phyloP scores from a whole-genome alignment of 2,888 invertebrate species.

The Dryocosmus kuriphilus region DNA sequence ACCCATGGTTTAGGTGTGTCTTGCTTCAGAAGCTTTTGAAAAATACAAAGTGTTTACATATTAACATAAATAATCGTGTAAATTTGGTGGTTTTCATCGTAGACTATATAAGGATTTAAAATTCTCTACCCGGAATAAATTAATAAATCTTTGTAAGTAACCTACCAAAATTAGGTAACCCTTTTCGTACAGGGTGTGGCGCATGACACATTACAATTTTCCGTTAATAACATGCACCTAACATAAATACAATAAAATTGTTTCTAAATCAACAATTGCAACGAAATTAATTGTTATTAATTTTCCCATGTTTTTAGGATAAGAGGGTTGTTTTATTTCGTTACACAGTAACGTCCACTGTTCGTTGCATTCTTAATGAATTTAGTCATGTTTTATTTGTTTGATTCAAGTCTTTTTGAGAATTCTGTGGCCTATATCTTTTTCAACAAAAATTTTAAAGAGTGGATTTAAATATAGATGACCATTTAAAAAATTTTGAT shows the following conservation, averaged over 20 bases:
- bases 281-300: background rate
- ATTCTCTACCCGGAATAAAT: background rate
- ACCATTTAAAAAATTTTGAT: too few relatives aligned
- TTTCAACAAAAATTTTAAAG: too few relatives aligned
- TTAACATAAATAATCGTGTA: background rate
- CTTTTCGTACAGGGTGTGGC: slow-evolving; percentile 11
- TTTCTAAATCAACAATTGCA: background rate
- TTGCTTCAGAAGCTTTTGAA: background rate
- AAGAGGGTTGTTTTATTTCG: background rate
- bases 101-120: background rate
- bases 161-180: background rate
- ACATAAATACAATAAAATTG: background rate
- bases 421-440: too few relatives aligned
- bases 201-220: slow-evolving; percentile 29
- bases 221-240: background rate
- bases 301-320: background rate
- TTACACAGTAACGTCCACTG: background rate
- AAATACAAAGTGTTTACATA: background rate
- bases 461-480: too few relatives aligned
- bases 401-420: too few relatives aligned
- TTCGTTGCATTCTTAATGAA: background rate
- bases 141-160: background rate
- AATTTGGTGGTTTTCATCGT: background rate
- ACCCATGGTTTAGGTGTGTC: slow-evolving; percentile 5
- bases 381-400: background rate